Percentiles rank a stretch among this genome's conserved stretches.
Evolutionary conservation across 2,797 vertebrate genomes (phyloP).

Genomic region (Crocidura indochinensis): DNA sequence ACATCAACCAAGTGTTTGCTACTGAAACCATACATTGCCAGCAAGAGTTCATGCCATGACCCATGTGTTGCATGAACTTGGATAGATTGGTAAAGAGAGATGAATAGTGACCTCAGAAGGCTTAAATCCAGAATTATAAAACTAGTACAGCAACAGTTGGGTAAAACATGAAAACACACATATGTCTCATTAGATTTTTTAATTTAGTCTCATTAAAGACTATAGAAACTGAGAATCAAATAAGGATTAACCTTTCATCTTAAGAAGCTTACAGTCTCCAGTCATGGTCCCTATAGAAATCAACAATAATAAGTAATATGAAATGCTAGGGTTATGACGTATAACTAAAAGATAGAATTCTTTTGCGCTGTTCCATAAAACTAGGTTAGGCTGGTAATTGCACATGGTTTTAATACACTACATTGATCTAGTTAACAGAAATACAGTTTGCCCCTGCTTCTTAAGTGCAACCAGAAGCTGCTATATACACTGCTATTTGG

Average conservation of each 20-base stretch:
- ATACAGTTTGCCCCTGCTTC: background rate
- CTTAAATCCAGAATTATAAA: background rate
- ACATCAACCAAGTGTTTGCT: background rate
- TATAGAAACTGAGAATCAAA: background rate
- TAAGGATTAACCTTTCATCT: background rate
- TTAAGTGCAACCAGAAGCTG: background rate
- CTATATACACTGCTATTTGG: background rate
- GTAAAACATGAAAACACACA: too few relatives aligned
- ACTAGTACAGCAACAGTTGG: too few relatives aligned
- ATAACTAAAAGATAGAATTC: background rate
- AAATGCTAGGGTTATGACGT: background rate
- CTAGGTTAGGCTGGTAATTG: background rate
- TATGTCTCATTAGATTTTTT: background rate
- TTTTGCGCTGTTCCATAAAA: background rate
- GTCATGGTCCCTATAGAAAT: background rate
- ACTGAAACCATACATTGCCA: background rate
- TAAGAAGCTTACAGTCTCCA: background rate
- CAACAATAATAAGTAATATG: background rate
- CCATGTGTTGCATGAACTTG: background rate
- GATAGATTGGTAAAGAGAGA: background rate
- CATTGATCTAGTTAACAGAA: background rate
- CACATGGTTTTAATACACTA: background rate
- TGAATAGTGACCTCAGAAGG: background rate
- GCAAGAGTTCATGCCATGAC: background rate
- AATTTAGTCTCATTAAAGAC: background rate